A percentile compares a stretch with the other conserved stretches of the same genome.
These are phyloP conservation scores for Cheiracanthium punctorium DNA, from an alignment of 2,888 invertebrate genomes.

Conservation along the genomic window DNA sequence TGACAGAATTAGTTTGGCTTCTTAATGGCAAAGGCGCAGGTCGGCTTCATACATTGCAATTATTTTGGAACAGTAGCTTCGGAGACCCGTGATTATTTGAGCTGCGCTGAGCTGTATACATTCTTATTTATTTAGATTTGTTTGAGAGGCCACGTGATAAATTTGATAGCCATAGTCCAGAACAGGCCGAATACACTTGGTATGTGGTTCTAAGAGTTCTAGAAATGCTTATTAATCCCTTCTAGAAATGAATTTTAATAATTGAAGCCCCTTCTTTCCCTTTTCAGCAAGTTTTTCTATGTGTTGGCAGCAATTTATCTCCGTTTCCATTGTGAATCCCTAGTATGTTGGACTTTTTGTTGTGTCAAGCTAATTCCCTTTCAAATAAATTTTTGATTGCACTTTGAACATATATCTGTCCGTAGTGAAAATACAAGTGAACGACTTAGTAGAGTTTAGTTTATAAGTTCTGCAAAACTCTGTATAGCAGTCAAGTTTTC, in stretches of 20 bases:
- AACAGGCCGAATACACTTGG: not conserved
- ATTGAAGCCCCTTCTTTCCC: not conserved
- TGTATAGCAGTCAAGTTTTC: not conserved
- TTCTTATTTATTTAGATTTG: no score
- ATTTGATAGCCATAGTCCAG: no score
- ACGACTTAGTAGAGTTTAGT: not conserved
- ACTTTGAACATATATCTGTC: no score
- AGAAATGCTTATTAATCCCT: not conserved
- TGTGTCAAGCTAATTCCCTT: no score
- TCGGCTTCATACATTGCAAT: not conserved
- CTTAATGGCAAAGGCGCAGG: not conserved
- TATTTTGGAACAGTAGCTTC: not conserved
- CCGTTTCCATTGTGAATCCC: no score
- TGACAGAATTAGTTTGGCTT: not conserved
- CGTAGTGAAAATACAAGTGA: no score
- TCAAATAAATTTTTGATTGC: not conserved
- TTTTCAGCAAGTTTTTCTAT: no score
- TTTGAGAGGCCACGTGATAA: no score
- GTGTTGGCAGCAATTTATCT: not conserved
- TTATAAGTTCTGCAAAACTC: conserved; percentile 10
- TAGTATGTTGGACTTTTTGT: no score
- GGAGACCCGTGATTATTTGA: no score
- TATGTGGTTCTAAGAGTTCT: not conserved
- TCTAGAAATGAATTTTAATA: not conserved
- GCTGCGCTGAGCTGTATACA: no score